Evolutionary conservation across 1,140 invertebrate species (phyloP), one percentile per base, ranked within the genome.

Genomic region (Aphelenchoides fujianensis): DNA sequence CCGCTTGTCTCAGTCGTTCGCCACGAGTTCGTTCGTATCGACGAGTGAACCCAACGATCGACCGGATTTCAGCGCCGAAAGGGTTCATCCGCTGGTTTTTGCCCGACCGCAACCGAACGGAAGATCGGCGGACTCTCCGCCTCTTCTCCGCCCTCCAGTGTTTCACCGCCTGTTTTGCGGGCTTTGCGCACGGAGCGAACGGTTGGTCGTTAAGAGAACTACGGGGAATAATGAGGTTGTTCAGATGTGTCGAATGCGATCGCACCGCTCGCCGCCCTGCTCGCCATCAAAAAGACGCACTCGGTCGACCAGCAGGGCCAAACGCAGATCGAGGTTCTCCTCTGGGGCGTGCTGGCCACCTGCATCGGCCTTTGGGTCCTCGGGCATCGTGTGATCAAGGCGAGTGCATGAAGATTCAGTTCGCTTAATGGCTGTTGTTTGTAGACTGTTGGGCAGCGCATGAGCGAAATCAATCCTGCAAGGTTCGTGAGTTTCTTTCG

Each of bases 341-440:
- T 72, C 3, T 78, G 64, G 32, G 54, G 73, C 7, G 48, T 66
- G 5, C 19, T 94, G 59, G 94, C 94, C 16, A 97, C 97, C 80
- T 92, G 92, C 1, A 86, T 93, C 3, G 95, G 95, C 16, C 88
- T 97, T 32, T 97, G 94, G 92, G 83, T 95, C 16, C 94, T 92
- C 91, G 94, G 94, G 48, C 87, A 93, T 12, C 88, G 91, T 54
- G 95, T 98, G 36, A 97, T 97, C 74, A 90, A 93, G 84, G 97
- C n/a, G n/a, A n/a, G n/a, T n/a, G 94, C 0, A 90, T 97, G 74
- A 94, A 94, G 28, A 91, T 94, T 85, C 93, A 97, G 86, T 88
- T 97, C 30, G 94, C 41, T 48, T 48, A 12, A 48, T 48, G 12
- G 12, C 12, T 48, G 12, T 48, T 48, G 12, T 12, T 48, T 48